Evolutionary conservation across 1,140 invertebrate species (phyloP).

Genomic region (Tetraneura akinire): DNA sequence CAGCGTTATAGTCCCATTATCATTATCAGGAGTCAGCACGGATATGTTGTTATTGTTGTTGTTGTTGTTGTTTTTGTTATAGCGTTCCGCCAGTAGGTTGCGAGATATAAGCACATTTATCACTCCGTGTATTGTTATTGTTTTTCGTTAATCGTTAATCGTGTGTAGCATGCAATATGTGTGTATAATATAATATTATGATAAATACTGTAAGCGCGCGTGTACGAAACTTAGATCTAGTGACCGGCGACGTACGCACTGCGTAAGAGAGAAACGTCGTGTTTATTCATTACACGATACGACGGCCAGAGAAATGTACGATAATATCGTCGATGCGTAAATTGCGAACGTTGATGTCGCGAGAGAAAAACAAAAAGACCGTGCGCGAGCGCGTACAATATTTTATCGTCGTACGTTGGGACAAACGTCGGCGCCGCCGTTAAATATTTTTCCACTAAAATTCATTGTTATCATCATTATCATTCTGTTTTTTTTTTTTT

Average conservation of each 20-base stretch:
- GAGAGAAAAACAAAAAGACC: slow-evolving; percentile 4
- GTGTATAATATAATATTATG: too few relatives aligned
- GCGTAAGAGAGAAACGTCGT: background rate
- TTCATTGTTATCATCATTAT: too few relatives aligned
- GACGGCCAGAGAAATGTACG: background rate
- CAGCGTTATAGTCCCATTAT: slow-evolving; percentile 13
- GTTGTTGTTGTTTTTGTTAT: background rate
- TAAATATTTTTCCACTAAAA: background rate
- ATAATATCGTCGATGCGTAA: slow-evolving; percentile 19
- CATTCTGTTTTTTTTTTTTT: background rate
- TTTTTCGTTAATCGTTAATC: background rate
- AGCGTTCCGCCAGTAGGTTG: background rate
- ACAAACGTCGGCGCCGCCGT: background rate
- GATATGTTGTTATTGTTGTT: background rate
- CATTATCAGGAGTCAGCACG: slow-evolving; percentile 2
- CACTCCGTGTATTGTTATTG: background rate
- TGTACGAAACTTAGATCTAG: background rate
- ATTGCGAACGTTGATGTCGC: slow-evolving; percentile 16
- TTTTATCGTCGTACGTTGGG: background rate
- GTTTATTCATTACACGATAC: slow-evolving; percentile 26
- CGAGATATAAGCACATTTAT: slow-evolving; percentile 17
- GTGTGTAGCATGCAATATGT: too few relatives aligned
- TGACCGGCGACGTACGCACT: slow-evolving; percentile 1
- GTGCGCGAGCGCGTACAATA: slow-evolving; percentile 7
- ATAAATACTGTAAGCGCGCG: background rate